Percentiles rank a stretch among this genome's conserved stretches.
Conservation (phyloP, 2,888 invertebrate genomes). For the Corbicula japonica region DNA sequence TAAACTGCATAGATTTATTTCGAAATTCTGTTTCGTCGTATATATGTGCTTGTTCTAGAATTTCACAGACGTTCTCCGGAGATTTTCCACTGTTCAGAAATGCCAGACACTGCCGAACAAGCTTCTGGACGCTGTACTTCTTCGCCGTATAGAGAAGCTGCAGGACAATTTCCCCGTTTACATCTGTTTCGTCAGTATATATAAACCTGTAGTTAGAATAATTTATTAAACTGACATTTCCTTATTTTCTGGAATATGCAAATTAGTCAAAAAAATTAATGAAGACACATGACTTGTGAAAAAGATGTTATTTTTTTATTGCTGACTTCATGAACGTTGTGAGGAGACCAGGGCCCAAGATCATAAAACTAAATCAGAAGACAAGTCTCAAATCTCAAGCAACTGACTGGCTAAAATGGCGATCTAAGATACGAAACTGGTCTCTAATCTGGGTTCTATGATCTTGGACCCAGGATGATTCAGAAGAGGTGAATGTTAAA, state of each 20-base stretch:
- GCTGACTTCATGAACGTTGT: too few species aligned
- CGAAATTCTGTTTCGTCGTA: slow-evolving; percentile 71
- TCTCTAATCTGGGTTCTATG: too few species aligned
- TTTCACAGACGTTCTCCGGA: slow-evolving; percentile 69
- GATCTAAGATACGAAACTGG: too few species aligned
- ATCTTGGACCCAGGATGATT: too few species aligned
- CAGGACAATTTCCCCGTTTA: slow-evolving; percentile 71
- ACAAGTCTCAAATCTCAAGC: too few species aligned
- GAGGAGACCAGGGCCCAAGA: too few species aligned
- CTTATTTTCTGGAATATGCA: not conserved
- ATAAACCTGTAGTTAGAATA: slow-evolving; percentile 57
- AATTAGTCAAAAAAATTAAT: not conserved
- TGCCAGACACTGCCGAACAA: slow-evolving; percentile 66
- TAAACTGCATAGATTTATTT: slow-evolving; percentile 66
- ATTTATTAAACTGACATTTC: not conserved
- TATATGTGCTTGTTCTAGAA: slow-evolving; percentile 73
- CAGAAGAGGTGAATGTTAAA: too few species aligned
- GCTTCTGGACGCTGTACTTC: slow-evolving; percentile 67
- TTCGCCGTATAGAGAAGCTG: slow-evolving; percentile 73
- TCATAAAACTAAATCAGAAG: too few species aligned
- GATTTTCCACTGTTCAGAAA: slow-evolving; percentile 68
- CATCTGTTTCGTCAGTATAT: slow-evolving; percentile 66
- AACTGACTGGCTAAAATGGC: too few species aligned
- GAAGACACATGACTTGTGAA: too few species aligned
- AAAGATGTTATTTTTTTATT: too few species aligned